Evolutionary conservation across 2,888 invertebrate genomes (phyloP).

Genomic region (Stenchaetothrips biformis): DNA sequence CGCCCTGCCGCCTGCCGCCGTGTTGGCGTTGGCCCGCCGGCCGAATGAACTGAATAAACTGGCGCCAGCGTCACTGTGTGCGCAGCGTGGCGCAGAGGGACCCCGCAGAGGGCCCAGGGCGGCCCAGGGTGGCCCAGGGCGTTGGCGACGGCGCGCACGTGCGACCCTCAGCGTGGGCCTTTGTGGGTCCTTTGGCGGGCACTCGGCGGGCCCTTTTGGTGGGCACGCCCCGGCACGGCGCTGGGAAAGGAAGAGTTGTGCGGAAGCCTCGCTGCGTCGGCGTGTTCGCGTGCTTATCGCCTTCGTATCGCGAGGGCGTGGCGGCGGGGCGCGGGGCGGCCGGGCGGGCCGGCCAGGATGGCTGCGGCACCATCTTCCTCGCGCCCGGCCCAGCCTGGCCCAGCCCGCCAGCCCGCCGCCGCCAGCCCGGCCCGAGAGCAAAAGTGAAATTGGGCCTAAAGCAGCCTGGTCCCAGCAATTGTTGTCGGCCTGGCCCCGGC

Average conservation of each 20-base stretch:
- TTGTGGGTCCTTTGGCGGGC: neutral
- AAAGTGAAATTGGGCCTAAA: neutral
- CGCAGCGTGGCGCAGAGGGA: no score
- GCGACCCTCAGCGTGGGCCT: no score
- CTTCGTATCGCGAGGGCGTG: neutral
- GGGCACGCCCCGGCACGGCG: neutral
- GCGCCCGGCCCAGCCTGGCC: neutral
- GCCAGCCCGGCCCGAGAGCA: neutral
- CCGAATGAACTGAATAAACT: no score
- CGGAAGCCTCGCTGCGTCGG: neutral
- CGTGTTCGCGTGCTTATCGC: neutral
- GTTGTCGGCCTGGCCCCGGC: no score
- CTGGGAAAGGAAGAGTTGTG: neutral
- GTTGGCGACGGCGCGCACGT: no score
- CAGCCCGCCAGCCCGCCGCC: neutral
- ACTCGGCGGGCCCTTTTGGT: neutral
- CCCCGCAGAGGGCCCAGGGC: no score
- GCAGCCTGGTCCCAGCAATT: no score
- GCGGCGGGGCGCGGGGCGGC: neutral
- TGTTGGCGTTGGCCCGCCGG: no score
- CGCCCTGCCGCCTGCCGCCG: no score
- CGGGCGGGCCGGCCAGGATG: neutral
- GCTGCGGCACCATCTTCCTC: no score
- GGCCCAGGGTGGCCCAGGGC: no score
- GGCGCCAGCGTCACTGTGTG: no score